Conservation (phyloP, 2,113 vertebrate genomes). For the Glareola pratincola region DNA sequence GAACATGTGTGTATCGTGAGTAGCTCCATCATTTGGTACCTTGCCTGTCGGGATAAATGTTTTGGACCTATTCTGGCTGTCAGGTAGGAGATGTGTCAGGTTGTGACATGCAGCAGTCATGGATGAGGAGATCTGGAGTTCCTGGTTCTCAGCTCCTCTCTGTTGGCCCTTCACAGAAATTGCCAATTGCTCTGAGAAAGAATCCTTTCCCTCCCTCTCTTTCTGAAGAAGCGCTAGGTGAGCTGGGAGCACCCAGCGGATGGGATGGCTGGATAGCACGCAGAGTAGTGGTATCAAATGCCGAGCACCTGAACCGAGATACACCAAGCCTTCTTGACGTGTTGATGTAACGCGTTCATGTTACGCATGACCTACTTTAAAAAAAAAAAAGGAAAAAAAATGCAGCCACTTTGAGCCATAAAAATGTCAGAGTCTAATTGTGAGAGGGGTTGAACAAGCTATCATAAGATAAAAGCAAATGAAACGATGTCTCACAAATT, state of each 20-base stretch:
- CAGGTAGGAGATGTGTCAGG: not conserved
- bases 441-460: slow-evolving; percentile 3
- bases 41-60: not conserved
- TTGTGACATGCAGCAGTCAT: not conserved
- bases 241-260: not conserved
- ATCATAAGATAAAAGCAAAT: slow-evolving; percentile 44
- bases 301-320: not conserved
- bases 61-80: not conserved
- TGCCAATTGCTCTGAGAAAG: not conserved
- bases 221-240: not conserved
- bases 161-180: not conserved
- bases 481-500: not conserved
- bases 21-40: not conserved
- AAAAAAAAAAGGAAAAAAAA: not conserved
- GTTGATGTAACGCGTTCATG: not conserved
- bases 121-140: not conserved
- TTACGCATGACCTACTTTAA: slow-evolving; percentile 3
- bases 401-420: not conserved
- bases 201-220: not conserved
- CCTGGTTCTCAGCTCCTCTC: not conserved
- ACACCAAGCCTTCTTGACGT: not conserved
- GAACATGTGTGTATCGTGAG: not conserved
- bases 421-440: slow-evolving; percentile 12
- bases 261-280: not conserved
- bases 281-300: not conserved